Percentiles rank a stretch among this genome's conserved stretches.
These are phyloP conservation scores for Pontoporia blainvillei DNA, from an alignment of 2,113 vertebrate genomes.

Conservation along the genomic window DNA sequence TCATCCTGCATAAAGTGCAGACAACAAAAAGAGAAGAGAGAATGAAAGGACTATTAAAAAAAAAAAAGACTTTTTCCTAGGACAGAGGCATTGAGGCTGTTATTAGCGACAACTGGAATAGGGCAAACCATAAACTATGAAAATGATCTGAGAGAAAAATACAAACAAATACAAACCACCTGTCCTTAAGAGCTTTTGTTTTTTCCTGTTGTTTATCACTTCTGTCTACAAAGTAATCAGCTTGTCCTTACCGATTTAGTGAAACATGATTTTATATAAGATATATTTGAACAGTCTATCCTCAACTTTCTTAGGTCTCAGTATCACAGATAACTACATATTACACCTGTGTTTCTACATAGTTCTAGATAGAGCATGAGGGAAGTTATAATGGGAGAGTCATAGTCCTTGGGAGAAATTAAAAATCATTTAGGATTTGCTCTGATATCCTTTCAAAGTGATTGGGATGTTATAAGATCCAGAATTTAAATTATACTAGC, in stretches of 20 bases:
- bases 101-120: not conserved
- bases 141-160: not conserved
- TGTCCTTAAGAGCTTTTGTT: not conserved
- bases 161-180: not conserved
- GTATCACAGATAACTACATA: not conserved
- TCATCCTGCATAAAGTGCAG: not conserved
- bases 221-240: not conserved
- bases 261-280: not conserved
- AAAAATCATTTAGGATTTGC: not conserved
- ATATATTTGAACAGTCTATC: not conserved
- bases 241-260: not conserved
- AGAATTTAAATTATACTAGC: not conserved
- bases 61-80: not conserved
- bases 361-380: not conserved
- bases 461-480: not conserved
- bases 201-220: not conserved
- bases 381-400: not conserved
- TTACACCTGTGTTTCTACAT: not conserved
- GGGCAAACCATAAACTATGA: not conserved
- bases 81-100: not conserved
- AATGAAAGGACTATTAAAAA: not conserved
- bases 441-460: not conserved
- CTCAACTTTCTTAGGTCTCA: not conserved
- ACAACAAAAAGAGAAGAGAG: not conserved
- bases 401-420: not conserved